Base-by-base conservation (phyloP, 2,888 invertebrate species). In the Troides oblongomaculatus region DNA sequence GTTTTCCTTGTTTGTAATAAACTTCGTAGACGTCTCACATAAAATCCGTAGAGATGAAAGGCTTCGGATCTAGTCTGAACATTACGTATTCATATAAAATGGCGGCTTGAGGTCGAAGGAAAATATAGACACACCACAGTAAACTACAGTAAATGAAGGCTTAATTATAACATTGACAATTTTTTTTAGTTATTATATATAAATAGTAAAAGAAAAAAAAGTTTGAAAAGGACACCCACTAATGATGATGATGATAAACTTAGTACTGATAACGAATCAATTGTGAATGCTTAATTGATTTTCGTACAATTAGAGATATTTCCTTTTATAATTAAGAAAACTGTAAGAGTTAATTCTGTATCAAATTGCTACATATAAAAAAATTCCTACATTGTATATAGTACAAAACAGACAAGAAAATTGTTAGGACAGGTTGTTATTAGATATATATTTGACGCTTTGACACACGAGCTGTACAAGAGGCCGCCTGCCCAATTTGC, bases 401-500 rank as follows among this genome's bases (percentile, higher is more conserved):
- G 14, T 18, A 53, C 50, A 0, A 53, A n/a, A 53, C 6, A 53
- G 18, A 18, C 1, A 5, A 53, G 6, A 53, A 53, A 53, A 53
- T 53, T 53, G 53, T 53, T 58, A 58, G 23, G 57, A 23, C 14
- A 58, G 3, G 23, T 58, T 58, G 12, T 58, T 58, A 23, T 58
- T 58, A 23, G n/a, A 58, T 58, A 58, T 58, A 66, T 66, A 67
- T 46, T 43, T 58, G 58, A 50, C 30, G 58, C 62, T 68, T 68
- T 68, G 63, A 68, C 56, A 61, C 46, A 56, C 30, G 43, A 69
- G 60, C 56, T 69, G 23, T 56, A 36, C 61, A 39, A 58, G 58
- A 68, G 57, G 60, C 50, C 14, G 61, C 57, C 50, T 62, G 61
- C 65, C 58, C 69, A 69, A 69, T 69, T 69, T 69, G 57, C 62